Evolutionary conservation across 2,113 vertebrate species (phyloP), one percentile per base, ranked within the genome.

Genomic region (Chaetops frenatus): DNA sequence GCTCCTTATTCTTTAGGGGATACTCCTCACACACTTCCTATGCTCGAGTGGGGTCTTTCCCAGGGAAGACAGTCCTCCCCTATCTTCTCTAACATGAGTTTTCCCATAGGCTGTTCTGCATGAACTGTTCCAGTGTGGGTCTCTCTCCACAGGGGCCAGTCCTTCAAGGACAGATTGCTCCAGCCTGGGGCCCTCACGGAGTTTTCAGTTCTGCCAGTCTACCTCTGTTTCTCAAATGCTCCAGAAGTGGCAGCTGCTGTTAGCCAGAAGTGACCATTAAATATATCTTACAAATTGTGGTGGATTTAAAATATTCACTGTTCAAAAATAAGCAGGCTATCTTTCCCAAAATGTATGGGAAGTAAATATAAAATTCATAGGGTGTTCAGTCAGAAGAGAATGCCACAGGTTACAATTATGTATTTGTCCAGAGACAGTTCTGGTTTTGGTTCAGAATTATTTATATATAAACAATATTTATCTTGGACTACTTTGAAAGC

Each of bases 401-500:
- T 69, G 66, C 42, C 64, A 79, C 58, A 15, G 28, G 65, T 90
- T 91, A 85, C 60, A 65, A 60, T 56, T 81, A 85, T 10, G 22
- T 27, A 57, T 82, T 76, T 83, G 44, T 51, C 14, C 17, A 90
- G 33, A 78, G 82, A 81, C 2, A 4, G 64, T 86, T 86, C 90
- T 96, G 47, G 44, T 78, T 90, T 66, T 1, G 0, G 67, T 92
- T 93, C 81, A 94, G 83, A 97, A 92, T 95, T 91, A 93, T 79
- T 95, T 97, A 38, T 95, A 91, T 95, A 73, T 80, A 96, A 67
- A 71, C 88, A 86, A 73, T 91, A 77, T 92, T 97, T 96, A 38
- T 92, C 83, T 98, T 98, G 97, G 96, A 95, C 50, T 78, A 73
- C 23, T 96, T 94, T 96, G 77, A 97, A 98, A 97, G 91, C 56